Conservation (phyloP, 1,140 invertebrate genomes). For the Hycleus phaleratus region DNA sequence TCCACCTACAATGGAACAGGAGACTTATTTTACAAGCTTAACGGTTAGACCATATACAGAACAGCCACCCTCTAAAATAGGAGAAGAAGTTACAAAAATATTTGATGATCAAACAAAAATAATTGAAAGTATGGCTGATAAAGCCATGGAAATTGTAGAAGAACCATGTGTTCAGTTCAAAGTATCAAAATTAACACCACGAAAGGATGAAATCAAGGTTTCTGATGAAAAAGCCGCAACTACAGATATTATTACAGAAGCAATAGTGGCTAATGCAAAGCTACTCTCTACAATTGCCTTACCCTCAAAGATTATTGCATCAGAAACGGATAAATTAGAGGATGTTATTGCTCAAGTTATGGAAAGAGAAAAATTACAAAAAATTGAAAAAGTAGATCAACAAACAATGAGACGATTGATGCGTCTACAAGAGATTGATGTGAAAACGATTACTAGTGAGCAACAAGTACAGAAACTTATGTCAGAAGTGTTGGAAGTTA, state of each 20-base stretch:
- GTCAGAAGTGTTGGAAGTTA: constrained; percentile 45
- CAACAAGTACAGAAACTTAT: constrained; percentile 43
- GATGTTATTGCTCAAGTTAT: constrained; percentile 1
- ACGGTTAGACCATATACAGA: neutral
- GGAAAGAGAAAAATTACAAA: constrained; percentile 7
- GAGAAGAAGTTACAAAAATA: constrained; percentile 9
- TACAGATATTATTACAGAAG: constrained; percentile 25
- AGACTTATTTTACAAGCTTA: neutral
- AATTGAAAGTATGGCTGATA: constrained; percentile 14
- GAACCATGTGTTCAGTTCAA: constrained; percentile 15
- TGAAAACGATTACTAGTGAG: constrained; percentile 24
- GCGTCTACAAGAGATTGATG: neutral
- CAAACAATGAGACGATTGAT: constrained; percentile 3
- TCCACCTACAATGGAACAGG: constrained; percentile 20
- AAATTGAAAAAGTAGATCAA: neutral
- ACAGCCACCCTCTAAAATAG: neutral
- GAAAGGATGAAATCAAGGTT: neutral
- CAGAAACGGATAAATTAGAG: neutral
- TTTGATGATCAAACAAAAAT: constrained; percentile 17
- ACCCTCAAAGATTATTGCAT: constrained; percentile 17
- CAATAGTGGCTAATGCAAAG: constrained; percentile 26
- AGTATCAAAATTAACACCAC: neutral
- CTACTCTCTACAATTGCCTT: constrained; percentile 28
- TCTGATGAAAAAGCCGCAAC: too few species aligned
- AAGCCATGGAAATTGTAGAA: constrained; percentile 16